Evolutionary conservation across 2,888 invertebrate species (phyloP).

Genomic region (Ichneumoninae sp.): DNA sequence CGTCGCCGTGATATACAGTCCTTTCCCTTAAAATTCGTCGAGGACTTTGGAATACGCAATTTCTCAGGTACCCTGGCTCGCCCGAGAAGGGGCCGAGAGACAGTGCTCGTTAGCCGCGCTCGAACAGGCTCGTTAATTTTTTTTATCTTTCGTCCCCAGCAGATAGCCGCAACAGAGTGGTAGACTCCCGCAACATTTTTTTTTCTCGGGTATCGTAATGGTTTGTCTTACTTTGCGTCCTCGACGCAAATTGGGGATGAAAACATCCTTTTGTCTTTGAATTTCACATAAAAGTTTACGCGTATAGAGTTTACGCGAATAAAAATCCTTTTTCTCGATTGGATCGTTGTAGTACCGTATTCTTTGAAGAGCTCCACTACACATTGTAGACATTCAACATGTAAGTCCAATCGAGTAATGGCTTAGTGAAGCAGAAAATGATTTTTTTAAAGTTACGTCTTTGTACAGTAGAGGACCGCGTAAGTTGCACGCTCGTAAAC

Average conservation of each 20-base stretch:
- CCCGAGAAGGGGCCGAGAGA: constrained; percentile 24
- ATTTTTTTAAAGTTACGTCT: too few species aligned
- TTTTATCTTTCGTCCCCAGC: constrained; percentile 37
- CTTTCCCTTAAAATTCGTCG: constrained; percentile 74
- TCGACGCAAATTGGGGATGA: not conserved
- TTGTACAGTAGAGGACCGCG: too few species aligned
- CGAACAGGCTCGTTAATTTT: constrained; percentile 63
- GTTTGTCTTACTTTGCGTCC: constrained; percentile 28
- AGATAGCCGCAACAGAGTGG: constrained; percentile 34
- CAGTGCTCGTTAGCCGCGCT: constrained; percentile 58
- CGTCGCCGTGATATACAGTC: constrained; percentile 78
- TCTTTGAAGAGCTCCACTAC: too few species aligned
- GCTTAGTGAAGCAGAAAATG: too few species aligned
- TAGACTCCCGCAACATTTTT: constrained; percentile 17
- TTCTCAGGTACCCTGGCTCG: constrained; percentile 55
- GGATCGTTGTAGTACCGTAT: too few species aligned
- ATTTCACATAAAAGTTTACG: not conserved
- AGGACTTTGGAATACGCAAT: constrained; percentile 65
- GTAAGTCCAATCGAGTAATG: too few species aligned
- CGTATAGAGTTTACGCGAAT: too few species aligned
- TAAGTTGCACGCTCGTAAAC: too few species aligned
- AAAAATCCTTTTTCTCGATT: too few species aligned
- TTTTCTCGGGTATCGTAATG: constrained; percentile 10
- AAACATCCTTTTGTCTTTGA: not conserved
- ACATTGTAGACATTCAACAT: too few species aligned